Conservation (phyloP, 30 jellyfish, hydroid and myxozoan species). For the Hydra vulgaris region DNA sequence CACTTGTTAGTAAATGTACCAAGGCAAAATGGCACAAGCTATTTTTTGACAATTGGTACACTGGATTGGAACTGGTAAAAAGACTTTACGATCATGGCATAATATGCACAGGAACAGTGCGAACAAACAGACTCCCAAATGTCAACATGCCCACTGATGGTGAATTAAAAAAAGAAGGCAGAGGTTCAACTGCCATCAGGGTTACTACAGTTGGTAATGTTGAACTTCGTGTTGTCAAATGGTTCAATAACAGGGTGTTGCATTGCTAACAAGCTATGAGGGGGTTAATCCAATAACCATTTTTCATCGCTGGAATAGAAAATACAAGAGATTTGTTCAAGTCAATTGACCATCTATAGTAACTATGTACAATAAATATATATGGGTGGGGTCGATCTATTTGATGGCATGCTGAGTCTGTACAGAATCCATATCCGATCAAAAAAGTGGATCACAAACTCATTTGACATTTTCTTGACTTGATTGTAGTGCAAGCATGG, state of each 20-base stretch:
- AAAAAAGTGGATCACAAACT: too few species aligned
- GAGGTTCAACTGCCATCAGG: background rate
- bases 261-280: conserved; percentile 10
- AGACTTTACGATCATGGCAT: conserved; percentile 6
- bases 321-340: background rate
- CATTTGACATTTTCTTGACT: too few species aligned
- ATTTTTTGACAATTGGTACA: conserved; percentile 20
- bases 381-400: background rate
- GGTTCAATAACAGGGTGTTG: conserved; percentile 3
- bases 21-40: conserved; percentile 18
- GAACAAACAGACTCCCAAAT: conserved; percentile 15
- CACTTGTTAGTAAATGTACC: background rate
- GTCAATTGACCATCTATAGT: background rate
- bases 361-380: background rate
- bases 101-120: conserved; percentile 11
- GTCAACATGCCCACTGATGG: background rate
- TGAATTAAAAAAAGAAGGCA: background rate
- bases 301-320: conserved; percentile 13
- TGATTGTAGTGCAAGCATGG: too few species aligned
- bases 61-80: conserved; percentile 7
- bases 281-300: conserved; percentile 1
- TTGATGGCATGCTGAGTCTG: too few species aligned
- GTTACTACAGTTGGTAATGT: background rate
- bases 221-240: background rate
- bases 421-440: too few species aligned